Evolutionary conservation across 2,797 vertebrate genomes (phyloP).

Genomic region (Picus viridis): DNA sequence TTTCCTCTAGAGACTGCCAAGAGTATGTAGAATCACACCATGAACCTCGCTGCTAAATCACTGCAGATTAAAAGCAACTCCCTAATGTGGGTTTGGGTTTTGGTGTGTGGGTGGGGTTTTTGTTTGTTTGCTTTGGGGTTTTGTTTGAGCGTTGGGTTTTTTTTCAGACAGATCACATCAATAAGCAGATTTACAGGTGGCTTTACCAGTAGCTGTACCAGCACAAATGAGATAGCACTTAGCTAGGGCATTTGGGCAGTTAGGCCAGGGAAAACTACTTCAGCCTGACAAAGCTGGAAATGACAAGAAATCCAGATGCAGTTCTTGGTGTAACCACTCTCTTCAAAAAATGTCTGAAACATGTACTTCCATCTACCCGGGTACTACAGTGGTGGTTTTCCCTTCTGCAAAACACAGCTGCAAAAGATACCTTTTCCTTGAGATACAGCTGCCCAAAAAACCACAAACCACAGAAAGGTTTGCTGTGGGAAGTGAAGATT

Average conservation of each 20-base stretch:
- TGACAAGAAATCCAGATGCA: not conserved
- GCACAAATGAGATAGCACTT: not conserved
- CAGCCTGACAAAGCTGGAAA: not conserved
- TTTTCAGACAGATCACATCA: not conserved
- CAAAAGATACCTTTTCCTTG: not conserved
- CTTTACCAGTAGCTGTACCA: not conserved
- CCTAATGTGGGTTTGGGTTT: not conserved
- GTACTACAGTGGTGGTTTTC: not conserved
- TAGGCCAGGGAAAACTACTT: not conserved
- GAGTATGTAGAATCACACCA: not conserved
- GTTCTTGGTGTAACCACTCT: not conserved
- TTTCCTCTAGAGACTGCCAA: not conserved
- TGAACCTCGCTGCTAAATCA: not conserved
- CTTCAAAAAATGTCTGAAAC: not conserved
- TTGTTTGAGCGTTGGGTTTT: not conserved
- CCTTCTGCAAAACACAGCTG: not conserved
- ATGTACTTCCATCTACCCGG: not conserved
- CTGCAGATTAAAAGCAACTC: not conserved
- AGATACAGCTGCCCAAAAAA: not conserved
- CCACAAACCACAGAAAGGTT: not conserved
- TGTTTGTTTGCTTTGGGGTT: not conserved
- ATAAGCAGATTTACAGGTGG: not conserved
- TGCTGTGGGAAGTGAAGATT: not conserved
- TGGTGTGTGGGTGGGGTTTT: rapidly evolving
- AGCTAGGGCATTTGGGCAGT: not conserved